Base-by-base conservation (phyloP, 2,888 invertebrate genomes). In the Perdita meconis region DNA sequence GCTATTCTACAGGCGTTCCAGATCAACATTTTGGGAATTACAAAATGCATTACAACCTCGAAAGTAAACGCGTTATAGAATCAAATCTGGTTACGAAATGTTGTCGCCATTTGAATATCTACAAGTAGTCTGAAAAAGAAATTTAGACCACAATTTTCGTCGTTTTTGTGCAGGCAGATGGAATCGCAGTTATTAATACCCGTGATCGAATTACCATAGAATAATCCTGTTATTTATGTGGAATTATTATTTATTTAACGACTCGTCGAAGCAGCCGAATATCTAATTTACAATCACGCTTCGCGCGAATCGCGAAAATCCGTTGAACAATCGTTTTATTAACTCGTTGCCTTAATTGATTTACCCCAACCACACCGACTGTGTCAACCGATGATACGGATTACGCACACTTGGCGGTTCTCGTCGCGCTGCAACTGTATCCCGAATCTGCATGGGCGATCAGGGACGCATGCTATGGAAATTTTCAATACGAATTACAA, bases 261-360 rank as follows among this genome's bases (percentile, higher is more conserved):
- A 19, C 10, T 47, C 3, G 30, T 47, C 12, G 47, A 47, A 16
- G 22, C 47, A 19, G 12, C 8, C 3, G 22, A 2, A 22, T 19
- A 22, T 0, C 19, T 10, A 13, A 4, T 36, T 24, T 12, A 30
- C 30, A 30, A 30, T 30, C 30, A 30, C 2, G 30, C 30, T 30
- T 30, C 30, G 6, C 30, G 30, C 6, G 30, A 6, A 30, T 30
- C 47, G 22, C 19, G 30, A 53, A 68, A 53, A 61, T 13, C 13
- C 2, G 34, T 4, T 5, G 34, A 24, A 53, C 53, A 61, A 53
- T 68, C 16, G 61, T 68, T 68, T 61, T 53, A 61, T 38, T 19
- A 61, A 53, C 53, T 44, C 68, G 68, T 61, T 61, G 42, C 34
- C 53, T 68, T 68, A 68, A 68, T 68, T 68, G 53, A 42, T 42